Evolutionary conservation across 2,113 vertebrate genomes (phyloP), one percentile per base, ranked within the genome.

Genomic region (Peromyscus polionotus): DNA sequence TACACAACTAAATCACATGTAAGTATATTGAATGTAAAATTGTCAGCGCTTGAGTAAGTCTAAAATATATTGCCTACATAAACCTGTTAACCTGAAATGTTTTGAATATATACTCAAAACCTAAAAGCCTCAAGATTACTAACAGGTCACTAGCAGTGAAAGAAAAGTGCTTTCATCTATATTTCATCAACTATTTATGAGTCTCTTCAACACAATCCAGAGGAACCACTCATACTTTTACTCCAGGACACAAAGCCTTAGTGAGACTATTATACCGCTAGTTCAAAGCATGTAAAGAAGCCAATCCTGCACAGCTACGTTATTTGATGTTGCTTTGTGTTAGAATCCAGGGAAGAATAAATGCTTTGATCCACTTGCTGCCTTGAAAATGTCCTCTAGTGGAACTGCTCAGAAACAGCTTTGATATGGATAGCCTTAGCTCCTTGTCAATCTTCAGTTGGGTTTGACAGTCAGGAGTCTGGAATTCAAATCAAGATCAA

Each of bases 301-400:
- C 39, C 36, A 92, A 67, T 67, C 26, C 11, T 91, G 31, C 6
- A 86, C 76, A 94, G 31, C 84, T 76, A 96, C 94, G 79, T 95
- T 97, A 95, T 98, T 97, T 98, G 81, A 93, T 96, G 28, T 87
- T 86, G 79, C 59, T 95, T 97, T 96, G 84, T 90, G 75, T 96
- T 95, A 93, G 87, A 95, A 97, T 70, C 63, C 67, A 93, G 68
- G 26, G 70, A 97, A 70, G 97, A 97, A 81, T 88, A 97, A 87
- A 42, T 36, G 48, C 93, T 97, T 96, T 94, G 96, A 98, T 98
- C 84, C 88, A 88, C 89, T 84, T 95, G 28, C 75, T 92, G 61
- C 73, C 93, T 98, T 96, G 68, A 97, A 98, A 98, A 97, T 95
- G 73, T 93, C 81, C 79, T 96, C 16, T 97, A 88, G 96, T 97